phyloP scores from a whole-genome alignment of 2,113 vertebrate genomes.

The Charina bottae region DNA sequence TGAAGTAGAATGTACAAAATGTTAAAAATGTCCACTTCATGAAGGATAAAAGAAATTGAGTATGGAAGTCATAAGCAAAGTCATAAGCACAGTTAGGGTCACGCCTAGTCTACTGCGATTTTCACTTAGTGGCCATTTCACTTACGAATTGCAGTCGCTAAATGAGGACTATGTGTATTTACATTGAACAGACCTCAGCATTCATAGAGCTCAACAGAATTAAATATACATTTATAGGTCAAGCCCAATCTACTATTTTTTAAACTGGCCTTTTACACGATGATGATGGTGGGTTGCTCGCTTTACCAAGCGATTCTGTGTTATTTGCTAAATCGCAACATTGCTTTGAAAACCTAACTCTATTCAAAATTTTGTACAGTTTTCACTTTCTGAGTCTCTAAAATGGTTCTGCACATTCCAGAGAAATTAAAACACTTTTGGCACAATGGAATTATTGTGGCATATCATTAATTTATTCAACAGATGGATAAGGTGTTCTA shows the following conservation, averaged over 20 bases:
- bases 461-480: too few species aligned
- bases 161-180: background rate
- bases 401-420: too few species aligned
- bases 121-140: background rate
- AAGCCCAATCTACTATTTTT: background rate
- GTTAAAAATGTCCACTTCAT: background rate
- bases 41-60: background rate
- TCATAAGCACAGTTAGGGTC: background rate
- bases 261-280: background rate
- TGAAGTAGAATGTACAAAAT: background rate
- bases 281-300: background rate
- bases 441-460: too few species aligned
- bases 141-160: background rate
- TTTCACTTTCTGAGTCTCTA: too few species aligned
- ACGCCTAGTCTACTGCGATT: background rate
- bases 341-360: background rate
- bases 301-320: background rate
- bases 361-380: background rate
- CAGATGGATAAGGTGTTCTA: too few species aligned
- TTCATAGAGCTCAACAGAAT: background rate
- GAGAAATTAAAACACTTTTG: too few species aligned
- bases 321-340: too few species aligned
- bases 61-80: background rate
- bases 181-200: background rate
- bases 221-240: background rate